A percentile compares a stretch with the other conserved stretches of the same genome.
These are phyloP conservation scores for Artibeus lituratus DNA, from an alignment of 2,797 vertebrate genomes.

Conservation along the genomic window DNA sequence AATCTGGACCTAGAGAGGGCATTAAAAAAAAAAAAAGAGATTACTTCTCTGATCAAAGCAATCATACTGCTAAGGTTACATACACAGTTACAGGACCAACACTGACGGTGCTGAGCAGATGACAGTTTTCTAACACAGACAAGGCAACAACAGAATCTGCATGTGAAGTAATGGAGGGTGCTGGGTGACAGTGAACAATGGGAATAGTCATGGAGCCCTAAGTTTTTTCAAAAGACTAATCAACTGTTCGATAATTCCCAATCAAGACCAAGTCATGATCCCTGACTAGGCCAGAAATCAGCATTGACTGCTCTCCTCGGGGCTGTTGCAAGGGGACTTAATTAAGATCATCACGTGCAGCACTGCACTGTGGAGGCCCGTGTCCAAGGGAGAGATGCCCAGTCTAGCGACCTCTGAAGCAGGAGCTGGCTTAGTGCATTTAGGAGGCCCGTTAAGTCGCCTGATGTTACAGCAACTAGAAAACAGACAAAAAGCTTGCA, in stretches of 20 bases:
- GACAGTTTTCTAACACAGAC: neutral
- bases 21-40: constrained; percentile 50
- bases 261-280: neutral
- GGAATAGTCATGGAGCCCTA: neutral
- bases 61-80: neutral
- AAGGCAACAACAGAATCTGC: neutral
- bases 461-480: neutral
- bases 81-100: neutral
- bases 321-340: neutral
- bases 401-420: neutral
- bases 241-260: neutral
- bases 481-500: neutral
- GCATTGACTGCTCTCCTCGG: neutral
- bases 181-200: neutral
- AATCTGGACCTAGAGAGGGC: constrained; percentile 93
- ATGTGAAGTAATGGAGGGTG: neutral
- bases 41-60: constrained; percentile 24
- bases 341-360: neutral
- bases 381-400: neutral
- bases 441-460: neutral
- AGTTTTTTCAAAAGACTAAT: neutral
- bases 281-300: neutral
- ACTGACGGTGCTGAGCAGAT: neutral
- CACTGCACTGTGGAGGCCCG: neutral
- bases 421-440: neutral